Evolutionary conservation across 2,888 invertebrate species (phyloP).

Genomic region (Melieria picta): DNA sequence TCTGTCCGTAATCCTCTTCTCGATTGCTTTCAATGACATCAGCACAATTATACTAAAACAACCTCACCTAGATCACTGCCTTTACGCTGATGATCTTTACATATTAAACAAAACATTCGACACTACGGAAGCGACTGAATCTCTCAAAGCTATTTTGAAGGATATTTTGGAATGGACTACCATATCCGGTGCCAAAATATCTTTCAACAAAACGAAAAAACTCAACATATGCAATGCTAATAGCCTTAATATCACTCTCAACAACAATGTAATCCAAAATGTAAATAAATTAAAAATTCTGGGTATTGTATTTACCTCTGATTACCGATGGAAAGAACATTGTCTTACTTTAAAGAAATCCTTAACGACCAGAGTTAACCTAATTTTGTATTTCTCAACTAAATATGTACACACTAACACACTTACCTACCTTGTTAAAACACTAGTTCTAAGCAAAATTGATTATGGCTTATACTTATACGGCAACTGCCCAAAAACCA

Average conservation of each 20-base stretch:
- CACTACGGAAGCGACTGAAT: slow-evolving; percentile 1
- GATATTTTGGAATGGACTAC: slow-evolving; percentile 22
- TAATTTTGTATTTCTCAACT: no score
- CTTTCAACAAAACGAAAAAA: slow-evolving; percentile 35
- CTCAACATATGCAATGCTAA: slow-evolving; percentile 17
- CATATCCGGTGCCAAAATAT: slow-evolving; percentile 33
- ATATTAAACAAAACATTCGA: slow-evolving; percentile 30
- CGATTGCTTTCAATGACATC: slow-evolving; percentile 35
- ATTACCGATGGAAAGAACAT: no score
- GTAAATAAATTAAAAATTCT: no score
- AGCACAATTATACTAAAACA: slow-evolving; percentile 25
- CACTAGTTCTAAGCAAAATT: no score
- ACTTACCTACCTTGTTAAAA: no score
- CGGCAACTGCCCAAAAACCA: no score
- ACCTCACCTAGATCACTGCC: slow-evolving; percentile 18
- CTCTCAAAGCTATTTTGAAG: slow-evolving; percentile 24
- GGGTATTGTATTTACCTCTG: no score
- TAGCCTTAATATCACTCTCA: neutral
- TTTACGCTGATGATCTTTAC: slow-evolving; percentile 37
- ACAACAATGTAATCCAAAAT: neutral
- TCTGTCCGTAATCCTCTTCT: slow-evolving; percentile 36
- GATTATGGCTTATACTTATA: no score
- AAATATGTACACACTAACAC: no score
- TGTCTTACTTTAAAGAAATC: no score
- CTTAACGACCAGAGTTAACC: no score